Evolutionary conservation across 2,888 invertebrate species (phyloP), one percentile per base, ranked within the genome.

Genomic region (Calliopum simillimum): DNA sequence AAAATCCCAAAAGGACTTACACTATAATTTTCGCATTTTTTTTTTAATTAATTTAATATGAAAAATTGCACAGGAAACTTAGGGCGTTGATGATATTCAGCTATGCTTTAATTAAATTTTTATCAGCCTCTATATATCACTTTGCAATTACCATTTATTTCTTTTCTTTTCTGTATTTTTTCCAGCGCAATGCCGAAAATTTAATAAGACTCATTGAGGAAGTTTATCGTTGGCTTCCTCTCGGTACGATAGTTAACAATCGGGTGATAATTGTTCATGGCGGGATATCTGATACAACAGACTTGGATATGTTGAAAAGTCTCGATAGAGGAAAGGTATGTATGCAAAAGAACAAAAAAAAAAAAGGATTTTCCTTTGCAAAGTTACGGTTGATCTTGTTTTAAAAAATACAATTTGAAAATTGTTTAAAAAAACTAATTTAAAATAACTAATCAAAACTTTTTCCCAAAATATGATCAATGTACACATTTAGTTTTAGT

Each of bases 261-360:
- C 91, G 95, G 77, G 94, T 97, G 58, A 89, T 97, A 70, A 93
- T 97, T 65, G 95, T 96, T 5, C 97, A 97, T 81, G 97, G 97
- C 0, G 97, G 97, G 33, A 94, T 97, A 78, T 97, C 97, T 0
- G 94, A 96, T 82, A 91, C 91, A 72, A 96, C 96, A 0, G 94
- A 96, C 86, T 88, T 97, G 75, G 91, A 92, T 79, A 89, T 92
- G 85, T 90, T 97, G 74, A 90, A 91, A 75, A 92, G 91, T 78
- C 88, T 97, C 47, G 94, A 96, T 81, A 88, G 97, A 76, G 93
- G 94, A 82, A 95, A 95, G 91, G 95, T 95, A 86, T 83, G 84
- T 77, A 14, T 33, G 55, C 23, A 21, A 16, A n/a, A n/a, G n/a
- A n/a, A n/a, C n/a, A n/a, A n/a, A n/a, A n/a, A n/a, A n/a, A n/a